These are phyloP conservation scores for Idris sp. DNA, from an alignment of 1,140 invertebrate species.

Conservation along the genomic window DNA sequence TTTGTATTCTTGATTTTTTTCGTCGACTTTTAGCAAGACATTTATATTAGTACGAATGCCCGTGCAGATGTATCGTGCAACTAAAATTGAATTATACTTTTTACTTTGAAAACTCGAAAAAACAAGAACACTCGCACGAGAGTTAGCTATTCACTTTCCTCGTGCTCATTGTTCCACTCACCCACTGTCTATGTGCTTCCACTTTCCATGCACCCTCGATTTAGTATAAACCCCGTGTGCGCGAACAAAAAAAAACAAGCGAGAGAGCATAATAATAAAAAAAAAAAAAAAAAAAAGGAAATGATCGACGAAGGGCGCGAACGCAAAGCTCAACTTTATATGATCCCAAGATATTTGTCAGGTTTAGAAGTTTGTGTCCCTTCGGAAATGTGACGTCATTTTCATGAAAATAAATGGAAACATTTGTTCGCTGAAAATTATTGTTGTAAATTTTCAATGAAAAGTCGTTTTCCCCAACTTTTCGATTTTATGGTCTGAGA, in stretches of 20 bases:
- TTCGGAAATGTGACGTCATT: conserved; percentile 42
- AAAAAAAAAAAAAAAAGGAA: no score
- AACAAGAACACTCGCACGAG: conserved; percentile 41
- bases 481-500: conserved; percentile 29
- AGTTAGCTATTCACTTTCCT: conserved; percentile 44
- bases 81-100: conserved; percentile 53
- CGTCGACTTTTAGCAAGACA: no score
- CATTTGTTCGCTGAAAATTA: conserved; percentile 47
- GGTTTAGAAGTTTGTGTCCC: conserved; percentile 29
- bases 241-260: conserved; percentile 14
- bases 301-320: no score
- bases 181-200: conserved; percentile 28
- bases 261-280: no score
- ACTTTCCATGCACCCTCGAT: conserved; percentile 44
- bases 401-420: conserved; percentile 48
- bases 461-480: conserved; percentile 34
- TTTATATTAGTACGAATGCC: conserved; percentile 27
- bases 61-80: conserved; percentile 37
- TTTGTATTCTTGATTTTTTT: no score
- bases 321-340: no score
- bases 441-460: conserved; percentile 57
- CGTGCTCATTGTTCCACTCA: conserved; percentile 53
- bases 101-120: conserved; percentile 31
- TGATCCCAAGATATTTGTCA: conserved; percentile 35
- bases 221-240: conserved; percentile 14